Evolutionary conservation across 2,113 vertebrate species (phyloP).

Genomic region (Tachysurus vachellii): DNA sequence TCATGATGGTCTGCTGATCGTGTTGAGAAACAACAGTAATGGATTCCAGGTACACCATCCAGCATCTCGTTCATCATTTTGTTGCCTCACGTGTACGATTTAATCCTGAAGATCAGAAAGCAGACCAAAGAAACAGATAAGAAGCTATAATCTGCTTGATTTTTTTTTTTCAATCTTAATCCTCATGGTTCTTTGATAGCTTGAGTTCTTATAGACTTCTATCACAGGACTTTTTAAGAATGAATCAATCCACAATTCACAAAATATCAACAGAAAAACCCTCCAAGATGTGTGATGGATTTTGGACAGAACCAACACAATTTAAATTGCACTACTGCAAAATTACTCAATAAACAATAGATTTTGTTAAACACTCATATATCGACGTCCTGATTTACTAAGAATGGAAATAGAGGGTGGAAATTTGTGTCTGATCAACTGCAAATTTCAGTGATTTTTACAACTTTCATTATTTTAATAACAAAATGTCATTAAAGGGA

Average conservation of each 20-base stretch:
- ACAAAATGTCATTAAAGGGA: not conserved
- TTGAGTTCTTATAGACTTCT: not conserved
- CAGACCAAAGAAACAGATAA: not conserved
- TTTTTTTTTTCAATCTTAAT: not conserved
- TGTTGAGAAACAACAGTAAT: slow-evolving; percentile 1
- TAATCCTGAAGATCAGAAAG: not conserved
- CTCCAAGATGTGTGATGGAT: not conserved
- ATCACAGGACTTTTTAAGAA: not conserved
- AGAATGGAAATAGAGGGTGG: not conserved
- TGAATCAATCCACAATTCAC: not conserved
- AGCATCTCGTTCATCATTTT: not conserved
- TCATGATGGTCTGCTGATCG: not conserved
- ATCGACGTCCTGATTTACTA: not conserved
- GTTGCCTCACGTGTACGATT: not conserved
- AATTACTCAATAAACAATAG: not conserved
- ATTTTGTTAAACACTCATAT: not conserved
- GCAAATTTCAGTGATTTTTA: not conserved
- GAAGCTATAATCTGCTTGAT: not conserved
- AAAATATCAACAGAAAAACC: not conserved
- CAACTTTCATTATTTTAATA: not conserved
- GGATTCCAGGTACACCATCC: not conserved
- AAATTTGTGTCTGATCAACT: not conserved
- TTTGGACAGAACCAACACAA: not conserved
- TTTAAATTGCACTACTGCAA: not conserved
- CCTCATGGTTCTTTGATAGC: not conserved